Evolutionary conservation across 53 echinoderm and acorn worm genomes (phyloP), one percentile per base, ranked within the genome.

Genomic region (Holothuria scabra): DNA sequence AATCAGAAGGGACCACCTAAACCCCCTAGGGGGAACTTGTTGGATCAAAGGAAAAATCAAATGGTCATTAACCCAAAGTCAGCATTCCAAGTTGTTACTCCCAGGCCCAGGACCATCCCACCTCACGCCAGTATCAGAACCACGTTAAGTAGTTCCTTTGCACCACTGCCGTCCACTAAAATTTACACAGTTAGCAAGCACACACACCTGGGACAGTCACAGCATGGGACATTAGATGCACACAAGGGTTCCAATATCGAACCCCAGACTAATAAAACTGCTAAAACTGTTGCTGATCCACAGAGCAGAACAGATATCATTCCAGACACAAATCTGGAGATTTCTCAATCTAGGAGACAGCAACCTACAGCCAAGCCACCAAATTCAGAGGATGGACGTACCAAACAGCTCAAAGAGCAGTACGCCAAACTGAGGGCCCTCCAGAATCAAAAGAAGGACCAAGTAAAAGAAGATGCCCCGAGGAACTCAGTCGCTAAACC

Each of bases 361-460:
- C 46, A 44, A 48, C 23, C n/a, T 24, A n/a, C 25, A 21, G 12
- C 33, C 67, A 75, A 29, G 14, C 57, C 58, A 57, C 12, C 26
- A 20, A 0, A 29, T 33, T 55, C 65, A 18, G n/a, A 28, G 5
- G 80, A 59, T 21, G 20, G 85, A 31, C 87, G 79, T 28, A 91
- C 90, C 38, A 57, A 79, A 7, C 95, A 87, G 57, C 86, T 95
- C 57, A 93, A 93, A 66, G 93, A 93, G 60, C 95, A 95, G 85
- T 93, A 93, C 75, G 95, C 95, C 87, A 95, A 87, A 66, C 84
- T 95, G 32, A 84, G 93, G 23, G 82, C 78, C 59, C 91, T 95
- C 60, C 95, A 95, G 66, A 56, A 13, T 8, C 14, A 28, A 30
- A 28, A 5, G 26, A 64, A 26, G 1, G 64, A 28, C 59, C 20